A percentile compares a stretch with the other conserved stretches of the same genome.
phyloP scores from a whole-genome alignment of 2,113 vertebrate genomes.

The Athene cunicularia region DNA sequence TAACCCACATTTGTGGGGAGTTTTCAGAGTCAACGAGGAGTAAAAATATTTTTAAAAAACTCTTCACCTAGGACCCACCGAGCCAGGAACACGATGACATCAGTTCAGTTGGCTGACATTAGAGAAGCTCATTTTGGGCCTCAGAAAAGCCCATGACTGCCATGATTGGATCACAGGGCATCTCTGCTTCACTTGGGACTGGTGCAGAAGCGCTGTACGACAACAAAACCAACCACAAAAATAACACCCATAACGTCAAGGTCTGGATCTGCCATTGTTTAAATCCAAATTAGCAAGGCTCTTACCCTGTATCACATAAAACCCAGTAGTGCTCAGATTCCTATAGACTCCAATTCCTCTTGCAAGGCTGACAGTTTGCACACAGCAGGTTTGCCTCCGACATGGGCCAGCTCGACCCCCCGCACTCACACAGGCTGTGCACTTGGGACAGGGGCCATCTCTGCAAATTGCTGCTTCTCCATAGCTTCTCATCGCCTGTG shows the following conservation, averaged over 20 bases:
- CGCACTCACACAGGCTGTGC: not conserved
- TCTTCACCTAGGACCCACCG: not conserved
- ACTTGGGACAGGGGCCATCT: not conserved
- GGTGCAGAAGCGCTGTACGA: not conserved
- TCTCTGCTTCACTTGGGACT: not conserved
- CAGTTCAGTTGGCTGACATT: not conserved
- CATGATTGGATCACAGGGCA: not conserved
- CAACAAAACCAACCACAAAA: not conserved
- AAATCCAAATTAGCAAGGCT: not conserved
- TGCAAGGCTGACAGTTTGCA: not conserved
- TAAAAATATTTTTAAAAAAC: not conserved
- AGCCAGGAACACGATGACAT: not conserved
- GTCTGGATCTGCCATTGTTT: accelerated
- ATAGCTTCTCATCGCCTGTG: accelerated
- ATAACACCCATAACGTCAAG: not conserved
- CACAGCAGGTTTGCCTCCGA: not conserved
- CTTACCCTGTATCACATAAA: not conserved
- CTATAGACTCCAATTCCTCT: not conserved
- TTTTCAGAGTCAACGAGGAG: not conserved
- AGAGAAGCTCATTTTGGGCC: not conserved
- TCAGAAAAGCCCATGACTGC: not conserved
- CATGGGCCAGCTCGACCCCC: not conserved
- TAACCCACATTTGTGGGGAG: not conserved
- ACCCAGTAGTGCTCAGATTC: not conserved
- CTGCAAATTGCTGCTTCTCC: not conserved